Base-by-base conservation (phyloP, 1,140 invertebrate genomes). In the Aphaenogaster rudis region DNA sequence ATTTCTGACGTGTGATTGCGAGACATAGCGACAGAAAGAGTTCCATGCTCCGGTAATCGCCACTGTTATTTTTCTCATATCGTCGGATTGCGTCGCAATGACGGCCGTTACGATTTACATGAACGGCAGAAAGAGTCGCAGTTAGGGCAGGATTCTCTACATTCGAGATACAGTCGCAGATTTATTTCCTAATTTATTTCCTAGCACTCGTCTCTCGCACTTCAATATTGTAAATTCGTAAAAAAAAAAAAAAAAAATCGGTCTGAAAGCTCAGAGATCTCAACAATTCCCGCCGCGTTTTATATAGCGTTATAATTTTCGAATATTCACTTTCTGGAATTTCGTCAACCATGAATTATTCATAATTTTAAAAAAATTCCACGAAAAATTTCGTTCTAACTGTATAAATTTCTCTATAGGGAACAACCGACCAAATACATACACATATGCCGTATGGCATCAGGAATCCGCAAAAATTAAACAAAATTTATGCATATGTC, bases 1-100 rank as follows among this genome's bases (percentile, higher is more conserved):
- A 45, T 79, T 15, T 66, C 77, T 79, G 45, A 79, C 11, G 28
- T 79, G 13, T 42, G 36, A 79, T 42, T 48, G 77, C 57, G 45
- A 76, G 6, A 79, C 9, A 2, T 33, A 45, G 66, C 39, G 11
- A 4, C 42, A 48, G 45, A 79, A 79, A 50, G 9, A 36, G 77
- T 79, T 66, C n/a, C 61, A 33, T 11, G 28, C 6, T 66, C 61
- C 11, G 28, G 6, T 66, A 79, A 79, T 79, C 42, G 59, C 42
- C 42, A 21, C 59, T 28, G 45, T 66, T 76, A 50, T 79, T 66
- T 36, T 66, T 66, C 42, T 66, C 59, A 50, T 66, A 79, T 66
- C 28, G 77, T 13, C 39, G 9, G 54, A 77, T 76, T 59, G 36
- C 52, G 42, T 79, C 59, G 28, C 77, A 66, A 13, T 13, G 42